phyloP scores from a whole-genome alignment of 1,140 invertebrate genomes.

The Heterodera schachtii region DNA sequence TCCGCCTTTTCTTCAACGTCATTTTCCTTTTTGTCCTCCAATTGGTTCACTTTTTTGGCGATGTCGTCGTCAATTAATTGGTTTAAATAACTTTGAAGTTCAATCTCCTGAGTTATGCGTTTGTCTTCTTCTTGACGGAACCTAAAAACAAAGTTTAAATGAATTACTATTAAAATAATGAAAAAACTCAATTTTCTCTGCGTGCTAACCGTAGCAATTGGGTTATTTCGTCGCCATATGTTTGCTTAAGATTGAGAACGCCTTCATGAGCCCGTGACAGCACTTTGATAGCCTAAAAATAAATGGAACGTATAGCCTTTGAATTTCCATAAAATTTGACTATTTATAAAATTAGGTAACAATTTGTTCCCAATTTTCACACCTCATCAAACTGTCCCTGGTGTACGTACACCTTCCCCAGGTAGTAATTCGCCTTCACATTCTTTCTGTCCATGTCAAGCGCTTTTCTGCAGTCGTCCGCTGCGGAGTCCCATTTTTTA shows the following conservation, averaged over 20 bases:
- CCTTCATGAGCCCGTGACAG: constrained; percentile 48
- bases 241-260: constrained; percentile 46
- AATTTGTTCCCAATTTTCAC: no score
- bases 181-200: constrained; percentile 41
- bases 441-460: constrained; percentile 57
- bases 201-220: constrained; percentile 45
- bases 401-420: constrained; percentile 54
- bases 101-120: constrained; percentile 56
- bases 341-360: no score
- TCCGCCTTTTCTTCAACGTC: constrained; percentile 45
- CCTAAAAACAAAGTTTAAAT: neutral
- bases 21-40: constrained; percentile 32
- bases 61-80: constrained; percentile 56
- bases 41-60: constrained; percentile 36
- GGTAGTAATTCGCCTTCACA: constrained; percentile 58
- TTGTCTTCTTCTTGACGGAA: constrained; percentile 61
- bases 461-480: constrained; percentile 57
- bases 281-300: constrained; percentile 45
- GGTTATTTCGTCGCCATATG: constrained; percentile 58
- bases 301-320: neutral
- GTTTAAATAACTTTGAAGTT: constrained; percentile 56
- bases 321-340: no score
- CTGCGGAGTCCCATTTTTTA: constrained; percentile 57
- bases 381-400: constrained; percentile 50
- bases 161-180: neutral